These are phyloP conservation scores for Xenopus tropicalis DNA, from an alignment of 2,113 vertebrate species.

Conservation along the genomic window DNA sequence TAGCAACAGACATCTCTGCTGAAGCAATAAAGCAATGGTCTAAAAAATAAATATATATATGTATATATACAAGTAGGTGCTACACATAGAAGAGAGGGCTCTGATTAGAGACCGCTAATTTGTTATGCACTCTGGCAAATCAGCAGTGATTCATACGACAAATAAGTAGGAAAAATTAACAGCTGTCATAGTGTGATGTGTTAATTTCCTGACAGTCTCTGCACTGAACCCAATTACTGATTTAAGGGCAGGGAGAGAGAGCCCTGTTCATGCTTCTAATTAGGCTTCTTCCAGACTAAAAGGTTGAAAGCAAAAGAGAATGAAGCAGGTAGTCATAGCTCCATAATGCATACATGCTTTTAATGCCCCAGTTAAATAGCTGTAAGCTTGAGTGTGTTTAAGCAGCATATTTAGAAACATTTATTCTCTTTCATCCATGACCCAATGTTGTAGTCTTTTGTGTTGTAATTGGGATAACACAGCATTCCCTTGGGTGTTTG, in stretches of 20 bases:
- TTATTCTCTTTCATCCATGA: slow-evolving; percentile 82
- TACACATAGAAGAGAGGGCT: slow-evolving; percentile 71
- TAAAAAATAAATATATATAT: slow-evolving; percentile 35
- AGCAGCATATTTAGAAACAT: slow-evolving; percentile 81
- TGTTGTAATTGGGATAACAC: slow-evolving; percentile 77
- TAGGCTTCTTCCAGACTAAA: slow-evolving; percentile 96
- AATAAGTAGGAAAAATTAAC: slow-evolving; percentile 95
- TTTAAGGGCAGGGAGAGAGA: slow-evolving; percentile 96
- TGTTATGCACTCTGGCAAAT: slow-evolving; percentile 95
- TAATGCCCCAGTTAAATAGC: slow-evolving; percentile 73
- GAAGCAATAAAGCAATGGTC: slow-evolving; percentile 69
- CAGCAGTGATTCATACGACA: slow-evolving; percentile 91
- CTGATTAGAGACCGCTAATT: slow-evolving; percentile 97
- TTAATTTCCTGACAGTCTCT: slow-evolving; percentile 99
- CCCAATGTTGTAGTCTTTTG: slow-evolving; percentile 65
- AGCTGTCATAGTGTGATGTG: slow-evolving; percentile 99
- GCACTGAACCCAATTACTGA: slow-evolving; percentile 99
- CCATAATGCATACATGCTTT: slow-evolving; percentile 63
- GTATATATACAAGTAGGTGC: slow-evolving; percentile 59
- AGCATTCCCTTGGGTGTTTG: slow-evolving; percentile 60
- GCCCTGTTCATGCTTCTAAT: slow-evolving; percentile 92
- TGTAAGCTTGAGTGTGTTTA: slow-evolving; percentile 73
- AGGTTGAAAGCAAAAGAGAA: slow-evolving; percentile 91
- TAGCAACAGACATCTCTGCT: slow-evolving; percentile 64
- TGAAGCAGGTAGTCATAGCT: slow-evolving; percentile 75